These are phyloP conservation scores for Hylaeus anthracinus DNA, from an alignment of 1,140 invertebrate species.

Conservation along the genomic window DNA sequence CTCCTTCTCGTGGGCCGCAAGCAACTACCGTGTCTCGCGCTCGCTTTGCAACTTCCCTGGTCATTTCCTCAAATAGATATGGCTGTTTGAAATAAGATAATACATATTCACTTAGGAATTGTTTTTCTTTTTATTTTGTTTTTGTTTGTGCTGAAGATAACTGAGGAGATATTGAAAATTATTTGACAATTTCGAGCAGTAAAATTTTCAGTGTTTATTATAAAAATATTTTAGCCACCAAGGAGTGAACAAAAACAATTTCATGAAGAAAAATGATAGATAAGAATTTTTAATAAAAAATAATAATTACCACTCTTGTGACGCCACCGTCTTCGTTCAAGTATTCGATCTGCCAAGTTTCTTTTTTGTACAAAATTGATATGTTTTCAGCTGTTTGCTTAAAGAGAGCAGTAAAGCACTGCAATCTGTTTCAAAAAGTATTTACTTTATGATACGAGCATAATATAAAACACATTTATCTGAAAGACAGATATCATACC, in stretches of 20 bases:
- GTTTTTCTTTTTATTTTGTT: too few species aligned
- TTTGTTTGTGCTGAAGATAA: too few species aligned
- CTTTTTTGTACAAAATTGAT: constrained; percentile 87
- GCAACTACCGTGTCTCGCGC: constrained; percentile 92
- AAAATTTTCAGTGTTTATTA: too few species aligned
- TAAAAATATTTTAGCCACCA: too few species aligned
- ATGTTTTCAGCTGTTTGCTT: constrained; percentile 92
- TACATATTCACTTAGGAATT: constrained; percentile 12
- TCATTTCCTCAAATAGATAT: constrained; percentile 90
- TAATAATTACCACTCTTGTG: constrained; percentile 86
- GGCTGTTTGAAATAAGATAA: constrained; percentile 83
- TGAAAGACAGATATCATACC: constrained; percentile 69
- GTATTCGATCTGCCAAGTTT: constrained; percentile 94
- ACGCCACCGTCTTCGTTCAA: constrained; percentile 90
- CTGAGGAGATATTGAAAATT: too few species aligned
- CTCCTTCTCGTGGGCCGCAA: constrained; percentile 86
- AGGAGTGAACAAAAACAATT: too few species aligned
- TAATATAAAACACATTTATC: background rate
- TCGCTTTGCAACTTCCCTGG: constrained; percentile 91
- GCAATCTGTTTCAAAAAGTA: constrained; percentile 82
- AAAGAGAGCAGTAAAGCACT: constrained; percentile 92
- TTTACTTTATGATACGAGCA: background rate
- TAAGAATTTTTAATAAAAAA: background rate
- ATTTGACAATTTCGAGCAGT: too few species aligned
- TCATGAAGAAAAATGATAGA: too few species aligned